A percentile compares a stretch with the other conserved stretches of the same genome.
Conservation (phyloP, 2,888 invertebrate genomes). For the Sicus ferrugineus region DNA sequence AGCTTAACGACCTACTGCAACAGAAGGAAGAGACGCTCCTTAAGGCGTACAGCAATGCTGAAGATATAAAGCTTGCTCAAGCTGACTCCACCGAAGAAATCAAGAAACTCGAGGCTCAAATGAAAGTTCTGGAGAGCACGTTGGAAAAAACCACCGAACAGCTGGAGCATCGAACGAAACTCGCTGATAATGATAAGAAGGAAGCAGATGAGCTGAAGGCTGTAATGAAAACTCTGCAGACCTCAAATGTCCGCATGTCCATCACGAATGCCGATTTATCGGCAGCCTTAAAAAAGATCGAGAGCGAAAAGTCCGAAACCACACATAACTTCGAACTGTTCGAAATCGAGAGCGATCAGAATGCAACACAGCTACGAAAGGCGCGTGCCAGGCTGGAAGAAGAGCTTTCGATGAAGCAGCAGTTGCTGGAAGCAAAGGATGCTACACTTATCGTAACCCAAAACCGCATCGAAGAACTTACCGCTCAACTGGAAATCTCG, state of each 20-base stretch:
- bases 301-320: constrained; percentile 56
- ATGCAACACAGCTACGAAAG: constrained; percentile 49
- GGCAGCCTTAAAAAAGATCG: constrained; percentile 49
- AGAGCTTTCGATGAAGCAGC: constrained; percentile 47
- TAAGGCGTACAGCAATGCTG: constrained; percentile 39
- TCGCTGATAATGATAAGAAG: constrained; percentile 50
- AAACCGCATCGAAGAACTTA: constrained; percentile 21
- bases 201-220: constrained; percentile 54
- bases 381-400: constrained; percentile 50
- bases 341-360: constrained; percentile 58
- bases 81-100: constrained; percentile 43
- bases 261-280: constrained; percentile 54
- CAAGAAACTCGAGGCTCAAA: constrained; percentile 38
- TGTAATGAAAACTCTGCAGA: constrained; percentile 51
- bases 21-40: constrained; percentile 37
- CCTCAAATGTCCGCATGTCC: constrained; percentile 54
- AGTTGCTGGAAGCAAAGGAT: constrained; percentile 41
- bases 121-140: constrained; percentile 49
- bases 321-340: constrained; percentile 57
- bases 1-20: constrained; percentile 40
- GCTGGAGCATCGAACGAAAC: constrained; percentile 49
- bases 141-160: constrained; percentile 50
- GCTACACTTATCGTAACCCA: constrained; percentile 34
- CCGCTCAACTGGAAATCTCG: constrained; percentile 33
- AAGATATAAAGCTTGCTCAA: constrained; percentile 45